Base-by-base conservation (phyloP, 2,888 invertebrate genomes). In the Ectemnius continuus region DNA sequence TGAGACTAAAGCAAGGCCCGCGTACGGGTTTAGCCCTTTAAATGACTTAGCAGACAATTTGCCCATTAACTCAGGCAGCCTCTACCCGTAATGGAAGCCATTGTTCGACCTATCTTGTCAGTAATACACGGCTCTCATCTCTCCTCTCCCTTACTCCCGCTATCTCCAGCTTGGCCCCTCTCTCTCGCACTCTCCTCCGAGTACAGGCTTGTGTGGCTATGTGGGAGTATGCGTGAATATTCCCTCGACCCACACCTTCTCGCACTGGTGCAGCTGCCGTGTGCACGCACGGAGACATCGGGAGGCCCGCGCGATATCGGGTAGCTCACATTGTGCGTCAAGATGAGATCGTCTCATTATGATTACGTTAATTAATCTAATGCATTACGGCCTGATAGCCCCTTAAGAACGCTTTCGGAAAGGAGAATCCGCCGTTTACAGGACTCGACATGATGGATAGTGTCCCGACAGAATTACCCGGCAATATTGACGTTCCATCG, bases 361-460 rank as follows among this genome's bases (percentile, higher is more conserved):
- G 86, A 88, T 88, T 88, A 88, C 85, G 86, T 89, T 88, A 88
- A 88, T 88, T 88, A 89, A 88, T 88, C 86, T 85, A 88, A 87
- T 87, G 85, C 73, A 79, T 81, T 79, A 75, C 62, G 61, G 73
- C 52, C 71, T 67, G 76, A 76, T 74, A 81, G 70, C 46, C 65
- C 70, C 63, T 74, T 81, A 79, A 80, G 81, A 76, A 81, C 61
- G 56, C 47, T 71, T 36, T 8, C 61, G 45, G 11, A 45, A 46
- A 46, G 23, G 14, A 36, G 46, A 6, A 46, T 8, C n/a, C 6
- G 0, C 28, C 5, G 28, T 16, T 36, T 16, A 11, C 36, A 18
- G 14, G 45, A 45, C 11, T 46, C 16, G 3, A 16, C 18, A 11
- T 56, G 11, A 14, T 14, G 8, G n/a, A 14, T 3, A 26, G 13